phyloP scores from a whole-genome alignment of 1,140 invertebrate species.

The Bombus haemorrhoidalis region DNA sequence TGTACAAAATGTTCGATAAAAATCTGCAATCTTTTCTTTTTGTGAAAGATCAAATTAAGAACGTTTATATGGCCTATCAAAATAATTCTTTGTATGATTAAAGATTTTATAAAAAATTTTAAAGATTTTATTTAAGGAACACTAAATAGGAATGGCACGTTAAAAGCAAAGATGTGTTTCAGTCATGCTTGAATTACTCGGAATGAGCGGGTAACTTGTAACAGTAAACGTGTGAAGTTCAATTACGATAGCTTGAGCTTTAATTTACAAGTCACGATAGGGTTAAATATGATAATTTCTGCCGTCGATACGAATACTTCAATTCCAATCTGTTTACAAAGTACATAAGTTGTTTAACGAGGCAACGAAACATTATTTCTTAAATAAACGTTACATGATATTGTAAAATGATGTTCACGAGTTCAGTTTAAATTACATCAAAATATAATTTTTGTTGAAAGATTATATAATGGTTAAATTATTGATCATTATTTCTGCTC shows the following conservation, averaged over 20 bases:
- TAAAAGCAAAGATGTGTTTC: background rate
- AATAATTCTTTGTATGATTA: background rate
- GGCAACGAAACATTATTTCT: no score
- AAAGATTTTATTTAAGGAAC: background rate
- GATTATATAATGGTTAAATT: no score
- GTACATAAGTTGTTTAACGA: background rate
- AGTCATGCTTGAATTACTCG: background rate
- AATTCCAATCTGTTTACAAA: background rate
- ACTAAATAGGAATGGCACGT: background rate
- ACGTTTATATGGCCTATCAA: no score
- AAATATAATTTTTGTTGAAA: background rate
- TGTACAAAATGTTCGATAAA: background rate
- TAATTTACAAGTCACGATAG: slow-evolving; percentile 45
- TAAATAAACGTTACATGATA: background rate
- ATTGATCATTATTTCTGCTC: background rate
- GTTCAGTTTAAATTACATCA: background rate
- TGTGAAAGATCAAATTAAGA: background rate
- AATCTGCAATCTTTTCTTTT: background rate
- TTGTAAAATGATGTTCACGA: background rate
- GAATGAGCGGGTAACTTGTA: background rate
- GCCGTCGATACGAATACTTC: background rate
- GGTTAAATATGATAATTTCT: slow-evolving; percentile 42
- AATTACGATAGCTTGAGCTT: slow-evolving; percentile 47
- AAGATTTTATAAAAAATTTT: background rate
- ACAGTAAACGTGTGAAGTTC: slow-evolving; percentile 25